Base-by-base conservation (phyloP, 2,797 vertebrate genomes). In the Merluccius polli region DNA sequence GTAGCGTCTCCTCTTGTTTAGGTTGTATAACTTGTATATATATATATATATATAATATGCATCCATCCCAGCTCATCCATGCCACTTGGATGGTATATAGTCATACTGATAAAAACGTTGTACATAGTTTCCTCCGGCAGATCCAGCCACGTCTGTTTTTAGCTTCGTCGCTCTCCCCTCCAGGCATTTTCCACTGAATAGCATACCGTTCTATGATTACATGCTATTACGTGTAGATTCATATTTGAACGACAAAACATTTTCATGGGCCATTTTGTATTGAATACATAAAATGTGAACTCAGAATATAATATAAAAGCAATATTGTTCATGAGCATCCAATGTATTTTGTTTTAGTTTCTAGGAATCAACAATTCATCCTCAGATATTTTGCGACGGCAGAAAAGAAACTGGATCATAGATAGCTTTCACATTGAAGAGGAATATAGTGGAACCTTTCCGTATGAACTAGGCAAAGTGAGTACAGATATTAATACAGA, bases 351-450 rank as follows among this genome's bases (percentile, higher is more conserved):
- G 30, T n/a, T 70, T 33, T 82, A 90, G 87, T 74, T 73, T 76
- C 31, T 81, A 31, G 82, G 73, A 65, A 31, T 76, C 7, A 33
- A 78, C 18, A 16, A 44, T 9, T 78, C 77, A 4, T 76, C 73
- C n/a, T 77, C 78, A 18, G 73, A 79, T 2, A 67, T 73, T 63
- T 79, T 83, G 65, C 78, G 69, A n/a, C 83, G 93, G 21, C 82
- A 89, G 65, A 94, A 92, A 76, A 86, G 93, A 82, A 74, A 73
- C 41, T 95, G 94, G 93, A 92, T 94, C 16, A 92, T 93, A 36
- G 87, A 91, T 9, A 87, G 90, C 0, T 94, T 91, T 33, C 18
- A 0, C 0, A 89, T 94, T 10, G 72, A 90, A 9, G 93, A 95
- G 76, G 89, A 84, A 71, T 21, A 85, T 12, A 31, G 27, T 0